Base-by-base conservation (phyloP, 2,888 invertebrate species). In the Mythimna lalbum region DNA sequence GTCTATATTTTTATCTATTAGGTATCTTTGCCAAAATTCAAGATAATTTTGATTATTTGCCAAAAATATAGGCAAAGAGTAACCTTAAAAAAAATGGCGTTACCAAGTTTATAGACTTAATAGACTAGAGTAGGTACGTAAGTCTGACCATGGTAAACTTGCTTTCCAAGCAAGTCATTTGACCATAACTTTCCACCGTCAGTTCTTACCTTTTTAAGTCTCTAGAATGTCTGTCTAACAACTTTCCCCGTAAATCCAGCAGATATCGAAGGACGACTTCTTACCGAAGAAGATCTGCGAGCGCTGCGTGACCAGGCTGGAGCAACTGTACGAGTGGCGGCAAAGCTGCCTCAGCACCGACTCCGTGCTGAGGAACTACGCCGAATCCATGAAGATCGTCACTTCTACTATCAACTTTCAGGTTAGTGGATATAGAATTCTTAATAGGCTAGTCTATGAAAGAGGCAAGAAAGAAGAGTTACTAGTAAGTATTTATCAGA, bases 211-310 rank as follows among this genome's bases (percentile, higher is more conserved):
- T 6, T 43, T 43, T 43, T 14, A 43, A 39, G 14, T 1, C 0
- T 10, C 19, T 19, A 31, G 33, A 53, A 31, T 52, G 23, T 68
- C 81, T 61, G 63, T 69, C 80, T 80, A 82, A 78, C 73, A 81
- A 78, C 73, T 73, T 73, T 0, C 62, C 60, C 65, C 43, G 49
- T 82, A 80, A 69, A 84, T 91, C 86, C 93, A 95, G 94, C 95
- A 97, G 97, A 97, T 97, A 91, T 97, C 97, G 87, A 97, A 97
- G 92, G 97, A 97, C 90, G 97, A 97, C 93, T 97, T 96, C 87
- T 92, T 97, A 83, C 97, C 97, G 66, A 97, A 97, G 94, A 97
- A 97, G 93, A 97, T 97, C 88, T 97, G 97, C 90, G 97, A 97
- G 92, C 95, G 96, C 66, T 97, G 97, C 90, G 94, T 97, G 81